Base-by-base conservation (phyloP, 2,113 vertebrate species). In the Tragelaphus strepsiceros region DNA sequence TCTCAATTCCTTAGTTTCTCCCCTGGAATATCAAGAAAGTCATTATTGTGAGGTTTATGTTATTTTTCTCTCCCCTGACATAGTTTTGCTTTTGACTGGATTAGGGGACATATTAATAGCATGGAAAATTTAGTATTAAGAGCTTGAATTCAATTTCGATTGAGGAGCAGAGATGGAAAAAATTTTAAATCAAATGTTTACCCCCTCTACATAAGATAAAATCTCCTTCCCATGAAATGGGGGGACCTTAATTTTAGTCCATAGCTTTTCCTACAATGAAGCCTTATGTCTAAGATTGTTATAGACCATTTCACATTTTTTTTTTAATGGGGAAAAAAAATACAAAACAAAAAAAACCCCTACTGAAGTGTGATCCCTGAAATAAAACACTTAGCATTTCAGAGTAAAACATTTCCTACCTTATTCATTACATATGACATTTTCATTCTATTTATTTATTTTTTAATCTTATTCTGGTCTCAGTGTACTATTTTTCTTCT, bases 101-200 rank as follows among this genome's bases (percentile, higher is more conserved):
- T 97, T 64, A 96, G 92, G 98, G 90, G 95, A 93, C 93, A 98
- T 98, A 93, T 90, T 88, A 81, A 80, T 96, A 95, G 53, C 1
- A 1, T 96, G 86, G 92, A 30, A 84, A 91, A 96, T 81, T 98
- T 96, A 98, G 95, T 96, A 97, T 94, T 93, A 96, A 98, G 94
- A 96, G 88, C 51, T 91, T 64, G 49, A 92, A 96, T 97, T 97
- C 81, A 95, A 80, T 96, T 94, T 98, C 94, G 35, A 97, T 94
- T 98, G 96, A 98, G 95, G 97, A 97, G 90, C 92, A 95, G 97
- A 97, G 97, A 98, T 80, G 82, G 87, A 19, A 88, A 98, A 97
- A 98, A 98, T 93, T 98, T 97, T 93, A 97, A 98, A 98, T 98
- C 67, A 97, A 98, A 98, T 97, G 98, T 98, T 98, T 98, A 98